Evolutionary conservation across 2,113 vertebrate genomes (phyloP).

Genomic region (Orycteropus afer): DNA sequence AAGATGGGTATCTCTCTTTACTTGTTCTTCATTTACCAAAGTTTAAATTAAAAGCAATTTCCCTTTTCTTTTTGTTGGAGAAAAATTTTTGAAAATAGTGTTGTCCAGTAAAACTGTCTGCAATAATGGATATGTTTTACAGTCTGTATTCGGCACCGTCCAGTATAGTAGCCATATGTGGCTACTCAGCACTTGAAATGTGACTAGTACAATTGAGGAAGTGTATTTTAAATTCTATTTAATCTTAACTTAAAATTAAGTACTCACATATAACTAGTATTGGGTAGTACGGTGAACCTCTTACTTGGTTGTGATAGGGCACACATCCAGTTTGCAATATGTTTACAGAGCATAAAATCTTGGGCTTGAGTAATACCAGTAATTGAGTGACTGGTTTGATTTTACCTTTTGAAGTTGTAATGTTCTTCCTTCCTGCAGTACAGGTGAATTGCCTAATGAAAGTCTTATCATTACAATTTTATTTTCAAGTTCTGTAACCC

Average conservation of each 20-base stretch:
- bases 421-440: constrained; percentile 6
- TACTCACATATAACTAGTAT: background rate
- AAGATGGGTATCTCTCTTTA: background rate
- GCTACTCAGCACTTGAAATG: background rate
- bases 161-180: background rate
- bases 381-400: background rate
- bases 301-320: background rate
- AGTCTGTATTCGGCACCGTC: background rate
- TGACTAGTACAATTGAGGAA: background rate
- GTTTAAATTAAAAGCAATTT: constrained; percentile 18
- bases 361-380: background rate
- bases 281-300: constrained; percentile 7
- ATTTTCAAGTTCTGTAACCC: background rate
- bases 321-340: background rate
- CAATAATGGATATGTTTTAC: background rate
- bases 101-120: background rate
- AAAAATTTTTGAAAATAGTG: background rate
- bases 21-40: background rate
- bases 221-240: background rate
- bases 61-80: background rate
- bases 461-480: background rate
- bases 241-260: background rate
- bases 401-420: constrained; percentile 10
- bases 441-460: constrained; percentile 16
- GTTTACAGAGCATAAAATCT: background rate